These are phyloP conservation scores for Diadumene lineata DNA, from an alignment of 92 coral and sea anemone genomes.

Conservation along the genomic window DNA sequence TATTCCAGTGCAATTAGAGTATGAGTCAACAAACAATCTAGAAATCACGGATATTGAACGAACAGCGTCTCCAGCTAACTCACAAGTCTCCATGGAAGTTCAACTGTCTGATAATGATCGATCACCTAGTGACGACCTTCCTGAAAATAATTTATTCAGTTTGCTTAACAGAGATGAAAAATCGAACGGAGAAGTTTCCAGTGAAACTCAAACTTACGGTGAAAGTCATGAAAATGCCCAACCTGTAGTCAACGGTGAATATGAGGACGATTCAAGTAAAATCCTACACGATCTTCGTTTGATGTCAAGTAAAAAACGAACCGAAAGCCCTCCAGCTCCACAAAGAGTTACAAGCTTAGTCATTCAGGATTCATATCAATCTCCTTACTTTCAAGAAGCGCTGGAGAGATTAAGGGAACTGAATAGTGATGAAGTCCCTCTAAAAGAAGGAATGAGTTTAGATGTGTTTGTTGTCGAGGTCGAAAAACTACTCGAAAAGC, in stretches of 20 bases:
- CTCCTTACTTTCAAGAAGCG: constrained; percentile 16
- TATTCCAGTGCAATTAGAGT: neutral
- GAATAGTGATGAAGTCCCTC: constrained; percentile 64
- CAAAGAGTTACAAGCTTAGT: constrained; percentile 16
- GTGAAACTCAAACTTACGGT: too few species aligned
- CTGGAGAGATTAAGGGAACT: constrained; percentile 41
- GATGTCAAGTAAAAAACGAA: constrained; percentile 12
- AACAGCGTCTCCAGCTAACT: neutral
- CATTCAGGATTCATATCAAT: constrained; percentile 14
- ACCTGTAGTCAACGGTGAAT: neutral
- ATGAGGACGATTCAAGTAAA: constrained; percentile 13
- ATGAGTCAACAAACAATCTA: neutral
- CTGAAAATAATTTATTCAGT: neutral
- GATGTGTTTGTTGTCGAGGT: constrained; percentile 84
- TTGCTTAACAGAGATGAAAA: neutral
- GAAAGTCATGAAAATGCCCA: neutral
- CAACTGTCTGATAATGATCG: constrained; percentile 8
- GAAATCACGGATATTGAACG: neutral
- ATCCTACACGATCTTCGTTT: constrained; percentile 25
- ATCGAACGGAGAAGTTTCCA: neutral
- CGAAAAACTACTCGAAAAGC: constrained; percentile 80
- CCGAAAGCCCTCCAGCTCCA: constrained; percentile 10
- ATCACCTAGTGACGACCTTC: neutral
- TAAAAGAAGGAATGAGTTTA: constrained; percentile 66
- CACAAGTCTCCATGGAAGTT: constrained; percentile 11